Conservation (phyloP, 2,888 invertebrate species). For the Nemoura dubitans region DNA sequence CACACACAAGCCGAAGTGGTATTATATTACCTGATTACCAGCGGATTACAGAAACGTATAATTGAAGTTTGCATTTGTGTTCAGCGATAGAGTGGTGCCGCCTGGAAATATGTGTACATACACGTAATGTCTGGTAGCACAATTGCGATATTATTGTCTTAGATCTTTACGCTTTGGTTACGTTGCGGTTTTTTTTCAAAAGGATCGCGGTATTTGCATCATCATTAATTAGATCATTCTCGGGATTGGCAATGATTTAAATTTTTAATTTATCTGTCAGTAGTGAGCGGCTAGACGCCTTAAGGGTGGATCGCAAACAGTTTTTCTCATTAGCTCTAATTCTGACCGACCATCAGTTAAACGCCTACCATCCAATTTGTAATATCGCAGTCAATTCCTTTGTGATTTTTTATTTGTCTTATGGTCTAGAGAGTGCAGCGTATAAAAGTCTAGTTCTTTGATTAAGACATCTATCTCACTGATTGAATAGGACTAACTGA, state of each 20-base stretch:
- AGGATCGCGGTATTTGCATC: neutral
- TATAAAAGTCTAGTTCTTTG: neutral
- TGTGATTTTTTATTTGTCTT: neutral
- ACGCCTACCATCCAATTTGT: constrained; percentile 3
- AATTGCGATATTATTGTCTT: constrained; percentile 3
- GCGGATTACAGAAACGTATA: neutral
- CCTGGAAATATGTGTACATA: neutral
- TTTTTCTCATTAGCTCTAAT: constrained; percentile 12
- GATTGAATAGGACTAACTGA: constrained; percentile 26
- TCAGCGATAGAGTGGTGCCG: neutral
- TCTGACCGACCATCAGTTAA: neutral
- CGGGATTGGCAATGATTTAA: neutral
- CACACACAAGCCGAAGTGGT: neutral
- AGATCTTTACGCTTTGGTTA: neutral
- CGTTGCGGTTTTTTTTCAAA: neutral
- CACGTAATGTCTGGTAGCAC: constrained; percentile 19
- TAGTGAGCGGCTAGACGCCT: neutral
- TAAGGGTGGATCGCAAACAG: neutral
- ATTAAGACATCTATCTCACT: constrained; percentile 22
- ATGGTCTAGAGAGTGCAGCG: neutral
- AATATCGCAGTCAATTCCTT: neutral
- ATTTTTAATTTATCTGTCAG: neutral
- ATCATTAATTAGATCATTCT: neutral
- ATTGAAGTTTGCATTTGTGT: constrained; percentile 9
- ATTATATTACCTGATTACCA: constrained; percentile 39